phyloP scores from a whole-genome alignment of 2,113 vertebrate genomes.

The Alaudala cheleensis region DNA sequence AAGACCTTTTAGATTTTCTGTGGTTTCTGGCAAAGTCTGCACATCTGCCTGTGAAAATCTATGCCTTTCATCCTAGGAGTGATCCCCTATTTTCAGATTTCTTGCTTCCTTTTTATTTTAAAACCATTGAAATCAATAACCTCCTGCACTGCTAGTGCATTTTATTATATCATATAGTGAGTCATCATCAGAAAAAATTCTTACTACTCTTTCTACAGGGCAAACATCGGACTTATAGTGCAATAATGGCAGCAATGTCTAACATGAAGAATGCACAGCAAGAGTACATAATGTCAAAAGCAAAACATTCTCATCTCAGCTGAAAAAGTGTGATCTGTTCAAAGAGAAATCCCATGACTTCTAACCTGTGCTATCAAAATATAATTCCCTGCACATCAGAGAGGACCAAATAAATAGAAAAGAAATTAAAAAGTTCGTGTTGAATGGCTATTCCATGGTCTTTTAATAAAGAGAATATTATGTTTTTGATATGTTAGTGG shows the following conservation, averaged over 20 bases:
- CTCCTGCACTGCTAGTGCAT: background rate
- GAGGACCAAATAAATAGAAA: rapidly evolving
- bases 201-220: background rate
- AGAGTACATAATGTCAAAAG: background rate
- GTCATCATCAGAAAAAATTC: background rate
- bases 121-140: background rate
- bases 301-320: background rate
- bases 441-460: background rate
- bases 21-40: background rate
- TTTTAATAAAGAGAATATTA: background rate
- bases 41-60: background rate
- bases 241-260: background rate
- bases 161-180: background rate
- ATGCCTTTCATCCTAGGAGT: background rate
- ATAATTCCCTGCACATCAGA: background rate
- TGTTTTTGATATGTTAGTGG: too few relatives aligned
- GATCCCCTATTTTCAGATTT: background rate
- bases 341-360: background rate
- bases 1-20: background rate
- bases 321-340: background rate
- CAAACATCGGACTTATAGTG: background rate
- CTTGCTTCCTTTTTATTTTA: background rate
- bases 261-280: background rate
- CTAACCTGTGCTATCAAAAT: background rate
- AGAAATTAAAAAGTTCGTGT: background rate